Evolutionary conservation across 2,888 invertebrate species (phyloP), one percentile per base, ranked within the genome.

Genomic region (Chymomyza amoena): DNA sequence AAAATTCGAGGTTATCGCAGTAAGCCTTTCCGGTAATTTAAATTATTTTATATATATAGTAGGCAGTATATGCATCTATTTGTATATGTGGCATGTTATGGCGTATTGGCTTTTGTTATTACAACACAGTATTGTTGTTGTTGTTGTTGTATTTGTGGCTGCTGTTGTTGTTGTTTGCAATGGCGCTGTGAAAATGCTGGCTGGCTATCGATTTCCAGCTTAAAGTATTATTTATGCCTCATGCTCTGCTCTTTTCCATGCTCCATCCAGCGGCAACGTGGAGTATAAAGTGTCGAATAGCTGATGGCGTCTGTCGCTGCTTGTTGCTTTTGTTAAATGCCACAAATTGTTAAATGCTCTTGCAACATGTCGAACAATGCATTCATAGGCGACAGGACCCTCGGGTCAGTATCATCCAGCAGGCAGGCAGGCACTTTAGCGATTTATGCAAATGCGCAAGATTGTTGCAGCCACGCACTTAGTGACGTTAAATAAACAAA

Each of bases 401-500:
- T 63, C 51, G 39, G 39, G 39, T 45, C 39, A 45, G 39, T 45
- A 45, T 45, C 70, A 32, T 32, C 6, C 32, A 32, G 32, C 32
- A 7, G 32, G 32, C 32, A 32, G 7, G 32, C 32, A 16, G 61
- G 66, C 56, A 73, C 73, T 61, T 59, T 69, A 73, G 66, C 71
- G 75, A 75, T 75, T 75, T 75, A 75, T 75, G 75, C 75, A 75
- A 75, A 75, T 75, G 75, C 68, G 71, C 20, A 16, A 20, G 54
- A 45, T 45, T 45, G 39, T 18, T 50, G 51, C 54, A 64, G 54
- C 9, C 64, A 64, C 70, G 77, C 77, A 77, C 76, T 77, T 77
- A 76, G 76, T 70, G 76, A 70, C 73, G 73, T 73, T 76, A 76
- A 76, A 77, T 77, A 77, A 77, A 77, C 76, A 77, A 77, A 76